A percentile compares a stretch with the other conserved stretches of the same genome.
Evolutionary conservation across 1,140 invertebrate genomes (phyloP).

Genomic region (Sycobia sp.): DNA sequence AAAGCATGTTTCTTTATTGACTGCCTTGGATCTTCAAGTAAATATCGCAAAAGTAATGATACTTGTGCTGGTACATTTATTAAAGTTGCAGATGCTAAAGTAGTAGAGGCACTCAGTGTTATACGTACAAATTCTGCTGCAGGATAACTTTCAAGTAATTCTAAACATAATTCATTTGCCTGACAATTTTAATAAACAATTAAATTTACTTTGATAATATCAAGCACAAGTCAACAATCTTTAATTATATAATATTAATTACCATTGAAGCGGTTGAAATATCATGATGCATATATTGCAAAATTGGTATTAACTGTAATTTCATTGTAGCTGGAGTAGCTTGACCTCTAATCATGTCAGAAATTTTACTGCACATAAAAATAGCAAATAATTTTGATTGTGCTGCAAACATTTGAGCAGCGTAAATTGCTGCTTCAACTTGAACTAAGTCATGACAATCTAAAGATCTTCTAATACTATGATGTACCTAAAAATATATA

Average conservation of each 20-base stretch:
- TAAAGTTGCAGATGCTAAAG: conserved; percentile 85
- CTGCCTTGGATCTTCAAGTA: conserved; percentile 69
- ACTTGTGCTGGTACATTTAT: conserved; percentile 91
- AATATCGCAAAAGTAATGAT: conserved; percentile 60
- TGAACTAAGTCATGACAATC: conserved; percentile 95
- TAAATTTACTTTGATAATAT: neutral
- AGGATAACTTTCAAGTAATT: conserved; percentile 85
- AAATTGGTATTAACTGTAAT: conserved; percentile 85
- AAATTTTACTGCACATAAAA: conserved; percentile 93
- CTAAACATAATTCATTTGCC: conserved; percentile 77
- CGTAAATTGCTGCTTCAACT: conserved; percentile 94
- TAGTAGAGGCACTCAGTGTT: conserved; percentile 85
- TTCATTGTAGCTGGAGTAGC: conserved; percentile 91
- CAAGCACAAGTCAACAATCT: neutral
- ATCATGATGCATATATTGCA: conserved; percentile 95
- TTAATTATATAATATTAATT: conserved; percentile 36
- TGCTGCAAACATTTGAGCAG: conserved; percentile 89
- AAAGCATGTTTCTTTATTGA: conserved; percentile 78
- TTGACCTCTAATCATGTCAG: conserved; percentile 92
- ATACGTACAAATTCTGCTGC: conserved; percentile 85
- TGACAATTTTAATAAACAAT: conserved; percentile 41
- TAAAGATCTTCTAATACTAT: conserved; percentile 87
- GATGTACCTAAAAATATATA: conserved; percentile 72
- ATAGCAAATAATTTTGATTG: conserved; percentile 94
- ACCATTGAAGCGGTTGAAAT: conserved; percentile 82